Conservation (phyloP, 2,797 vertebrate genomes). For the Thripadectes ignobilis region DNA sequence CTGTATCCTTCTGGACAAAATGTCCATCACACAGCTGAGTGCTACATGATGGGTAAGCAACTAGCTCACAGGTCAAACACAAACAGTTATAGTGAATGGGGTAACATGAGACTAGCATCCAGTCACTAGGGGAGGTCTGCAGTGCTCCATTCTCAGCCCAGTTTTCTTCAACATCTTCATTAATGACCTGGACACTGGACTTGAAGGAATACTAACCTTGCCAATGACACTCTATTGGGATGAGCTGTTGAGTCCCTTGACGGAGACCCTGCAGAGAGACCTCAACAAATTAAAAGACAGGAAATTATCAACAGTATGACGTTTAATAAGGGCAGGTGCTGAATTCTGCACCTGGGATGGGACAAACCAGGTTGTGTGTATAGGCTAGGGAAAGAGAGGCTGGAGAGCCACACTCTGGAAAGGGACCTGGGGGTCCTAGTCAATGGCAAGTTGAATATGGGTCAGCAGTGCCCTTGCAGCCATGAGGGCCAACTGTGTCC, state of each 20-base stretch:
- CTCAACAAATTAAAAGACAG: accelerated
- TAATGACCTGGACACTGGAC: background rate
- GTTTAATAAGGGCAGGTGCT: background rate
- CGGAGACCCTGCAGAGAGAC: background rate
- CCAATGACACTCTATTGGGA: background rate
- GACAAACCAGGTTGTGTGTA: background rate
- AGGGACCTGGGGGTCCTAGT: accelerated
- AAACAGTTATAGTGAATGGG: background rate
- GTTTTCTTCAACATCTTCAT: background rate
- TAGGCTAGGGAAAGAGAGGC: too few relatives aligned
- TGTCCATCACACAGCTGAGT: background rate
- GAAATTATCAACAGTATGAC: background rate
- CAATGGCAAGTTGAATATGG: accelerated
- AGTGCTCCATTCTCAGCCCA: background rate
- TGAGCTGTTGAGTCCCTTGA: background rate
- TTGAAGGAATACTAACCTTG: background rate
- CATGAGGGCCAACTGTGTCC: accelerated
- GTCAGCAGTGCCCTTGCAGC: background rate
- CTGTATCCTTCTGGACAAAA: background rate
- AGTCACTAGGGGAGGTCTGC: background rate
- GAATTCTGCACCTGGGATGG: accelerated
- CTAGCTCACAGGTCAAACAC: background rate
- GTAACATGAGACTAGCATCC: background rate
- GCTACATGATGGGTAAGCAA: background rate
- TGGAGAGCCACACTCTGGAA: background rate